Conservation (phyloP, 2,797 vertebrate species). For the Phrynocephalus guinanensis region DNA sequence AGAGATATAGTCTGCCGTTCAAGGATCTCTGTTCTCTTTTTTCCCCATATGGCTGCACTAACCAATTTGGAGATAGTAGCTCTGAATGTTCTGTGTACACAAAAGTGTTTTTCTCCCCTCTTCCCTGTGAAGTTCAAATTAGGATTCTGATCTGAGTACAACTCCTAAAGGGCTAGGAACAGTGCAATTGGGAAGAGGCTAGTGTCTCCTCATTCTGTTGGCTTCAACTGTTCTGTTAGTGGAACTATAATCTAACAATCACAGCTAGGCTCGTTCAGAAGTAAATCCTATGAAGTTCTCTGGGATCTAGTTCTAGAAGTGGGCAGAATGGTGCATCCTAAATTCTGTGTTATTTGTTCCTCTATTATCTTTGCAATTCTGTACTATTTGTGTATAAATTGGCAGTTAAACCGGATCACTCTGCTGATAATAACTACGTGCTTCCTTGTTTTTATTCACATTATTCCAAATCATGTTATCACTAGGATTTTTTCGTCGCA, state of each 20-base stretch:
- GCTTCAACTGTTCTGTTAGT: too few species aligned
- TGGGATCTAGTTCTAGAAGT: background rate
- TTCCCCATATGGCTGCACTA: too few species aligned
- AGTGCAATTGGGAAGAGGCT: too few species aligned
- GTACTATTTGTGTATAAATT: background rate
- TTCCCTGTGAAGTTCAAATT: background rate
- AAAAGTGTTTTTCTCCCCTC: background rate
- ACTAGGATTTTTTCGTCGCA: slow-evolving; percentile 91
- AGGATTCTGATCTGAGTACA: too few species aligned
- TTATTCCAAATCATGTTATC: background rate
- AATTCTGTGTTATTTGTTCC: background rate
- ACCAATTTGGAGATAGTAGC: too few species aligned
- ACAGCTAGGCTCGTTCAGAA: background rate
- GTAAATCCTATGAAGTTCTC: background rate
- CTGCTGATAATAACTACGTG: background rate
- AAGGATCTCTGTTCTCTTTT: too few species aligned
- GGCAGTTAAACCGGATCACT: background rate
- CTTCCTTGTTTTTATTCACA: slow-evolving; percentile 8
- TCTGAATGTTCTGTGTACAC: background rate
- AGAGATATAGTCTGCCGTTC: too few species aligned
- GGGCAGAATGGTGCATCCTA: background rate
- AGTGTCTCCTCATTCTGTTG: too few species aligned
- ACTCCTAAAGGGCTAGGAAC: too few species aligned
- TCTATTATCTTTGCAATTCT: background rate
- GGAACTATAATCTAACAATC: too few species aligned